Evolutionary conservation across 2,113 vertebrate genomes (phyloP).

Genomic region (Limanda limanda): DNA sequence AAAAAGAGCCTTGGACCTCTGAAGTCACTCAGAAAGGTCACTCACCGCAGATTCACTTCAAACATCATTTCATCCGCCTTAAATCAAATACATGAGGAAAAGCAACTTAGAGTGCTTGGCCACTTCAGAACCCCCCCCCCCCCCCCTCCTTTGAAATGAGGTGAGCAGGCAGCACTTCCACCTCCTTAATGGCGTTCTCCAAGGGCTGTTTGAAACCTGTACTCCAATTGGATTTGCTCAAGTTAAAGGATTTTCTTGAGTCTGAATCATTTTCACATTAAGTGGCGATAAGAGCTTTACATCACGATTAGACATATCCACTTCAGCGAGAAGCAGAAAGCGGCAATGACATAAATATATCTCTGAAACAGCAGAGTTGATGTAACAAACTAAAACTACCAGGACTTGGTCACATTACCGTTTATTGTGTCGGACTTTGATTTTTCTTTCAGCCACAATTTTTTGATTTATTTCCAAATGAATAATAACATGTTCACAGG

Average conservation of each 20-base stretch:
- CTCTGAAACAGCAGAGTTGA: not conserved
- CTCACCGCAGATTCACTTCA: constrained; percentile 30
- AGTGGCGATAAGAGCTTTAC: not conserved
- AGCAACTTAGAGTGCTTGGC: constrained; percentile 14
- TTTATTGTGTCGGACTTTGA: no score
- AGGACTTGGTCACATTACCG: no score
- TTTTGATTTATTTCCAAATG: no score
- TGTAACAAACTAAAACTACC: not conserved
- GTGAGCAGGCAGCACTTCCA: not conserved
- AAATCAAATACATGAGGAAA: constrained; percentile 38
- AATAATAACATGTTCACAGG: no score
- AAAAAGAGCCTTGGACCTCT: constrained; percentile 4
- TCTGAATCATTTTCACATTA: not conserved
- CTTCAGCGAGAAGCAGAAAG: not conserved
- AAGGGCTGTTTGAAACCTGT: constrained; percentile 4
- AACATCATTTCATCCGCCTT: constrained; percentile 32
- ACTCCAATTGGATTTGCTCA: constrained; percentile 20
- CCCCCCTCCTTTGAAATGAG: not conserved
- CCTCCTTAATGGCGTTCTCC: constrained; percentile 7
- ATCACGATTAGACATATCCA: not conserved
- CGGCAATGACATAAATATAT: not conserved
- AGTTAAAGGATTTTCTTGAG: not conserved
- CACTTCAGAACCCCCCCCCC: constrained; percentile 6
- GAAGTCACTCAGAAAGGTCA: constrained; percentile 24
- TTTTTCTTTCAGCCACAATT: not conserved